Evolutionary conservation across 2,113 vertebrate genomes (phyloP).

Genomic region (Centropus bengalensis): DNA sequence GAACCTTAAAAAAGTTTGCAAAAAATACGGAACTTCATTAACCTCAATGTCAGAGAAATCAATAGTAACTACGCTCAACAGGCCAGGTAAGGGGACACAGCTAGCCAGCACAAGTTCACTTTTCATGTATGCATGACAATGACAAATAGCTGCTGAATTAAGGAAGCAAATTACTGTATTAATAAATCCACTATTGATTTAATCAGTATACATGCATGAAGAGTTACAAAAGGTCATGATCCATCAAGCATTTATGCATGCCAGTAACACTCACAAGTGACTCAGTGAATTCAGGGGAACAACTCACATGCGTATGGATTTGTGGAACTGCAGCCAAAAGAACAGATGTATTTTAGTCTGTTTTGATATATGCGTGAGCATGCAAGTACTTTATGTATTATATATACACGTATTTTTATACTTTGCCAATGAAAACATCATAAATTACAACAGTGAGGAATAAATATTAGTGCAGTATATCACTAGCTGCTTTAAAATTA

Average conservation of each 20-base stretch:
- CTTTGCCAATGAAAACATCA: slow-evolving; percentile 40
- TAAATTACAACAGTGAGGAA: not conserved
- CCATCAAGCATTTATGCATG: not conserved
- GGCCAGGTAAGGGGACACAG: not conserved
- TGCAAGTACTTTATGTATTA: not conserved
- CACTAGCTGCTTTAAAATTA: not conserved
- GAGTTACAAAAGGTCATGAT: not conserved
- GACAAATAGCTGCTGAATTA: not conserved
- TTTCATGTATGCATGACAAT: not conserved
- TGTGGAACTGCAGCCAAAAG: slow-evolving; percentile 4
- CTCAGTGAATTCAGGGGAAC: not conserved
- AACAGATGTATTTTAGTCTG: slow-evolving; percentile 46
- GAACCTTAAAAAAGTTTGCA: not conserved
- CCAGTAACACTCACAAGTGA: not conserved
- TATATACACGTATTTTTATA: slow-evolving; percentile 21
- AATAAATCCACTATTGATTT: slow-evolving; percentile 7
- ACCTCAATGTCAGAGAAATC: not conserved
- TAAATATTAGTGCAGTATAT: not conserved
- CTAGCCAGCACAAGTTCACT: not conserved
- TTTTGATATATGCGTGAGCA: slow-evolving; percentile 21
- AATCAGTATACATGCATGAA: not conserved
- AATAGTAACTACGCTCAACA: not conserved
- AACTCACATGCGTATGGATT: not conserved
- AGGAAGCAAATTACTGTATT: not conserved
- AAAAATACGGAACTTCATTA: not conserved